Base-by-base conservation (phyloP, 1,140 invertebrate species). In the Marisa cornuarietis region DNA sequence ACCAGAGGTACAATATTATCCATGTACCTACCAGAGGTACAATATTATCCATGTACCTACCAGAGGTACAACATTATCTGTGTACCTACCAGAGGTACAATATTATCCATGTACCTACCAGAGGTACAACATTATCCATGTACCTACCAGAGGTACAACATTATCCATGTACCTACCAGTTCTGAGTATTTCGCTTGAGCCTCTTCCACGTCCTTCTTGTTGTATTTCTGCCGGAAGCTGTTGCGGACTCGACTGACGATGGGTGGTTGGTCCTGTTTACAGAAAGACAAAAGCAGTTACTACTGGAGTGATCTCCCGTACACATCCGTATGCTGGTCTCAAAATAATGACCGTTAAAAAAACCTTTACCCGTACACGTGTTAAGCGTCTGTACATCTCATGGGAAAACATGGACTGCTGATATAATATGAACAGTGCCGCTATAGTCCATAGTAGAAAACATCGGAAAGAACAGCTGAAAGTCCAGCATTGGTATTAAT, bases 171-270 rank as follows among this genome's bases (percentile, higher is more conserved):
- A 76, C 84, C 78, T 81, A 88, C 88, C 82, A 88, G 63, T 73
- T 89, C 88, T n/a, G 84, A 84, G 79, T 88, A 89, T 76, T 84
- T 84, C 75, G 80, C 85, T 42, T 87, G 84, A 1, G 87, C 83
- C 24, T 89, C 88, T n/a, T 89, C 88, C 13, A 88, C 66, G 16
- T 89, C 88, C 72, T 87, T 88, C 81, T 88, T 89, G 26, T 82
- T 80, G 76, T 87, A 89, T 72, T 84, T 86, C 66, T 68, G 81
- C 22, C 82, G 82, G 76, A 85, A 89, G 71, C 65, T 79, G 31
- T 79, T 75, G 71, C 82, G 82, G 5, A 89, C 83, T 61, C 71
- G 75, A 11, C 79, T 78, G 18, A 86, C 82, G 14, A 87, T 76
- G 24, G 83, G 80, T 14, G 83, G 82, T 14, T 81, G 42, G 52